Conservation (phyloP, 2,888 invertebrate species). For the Neoscelio sp. region DNA sequence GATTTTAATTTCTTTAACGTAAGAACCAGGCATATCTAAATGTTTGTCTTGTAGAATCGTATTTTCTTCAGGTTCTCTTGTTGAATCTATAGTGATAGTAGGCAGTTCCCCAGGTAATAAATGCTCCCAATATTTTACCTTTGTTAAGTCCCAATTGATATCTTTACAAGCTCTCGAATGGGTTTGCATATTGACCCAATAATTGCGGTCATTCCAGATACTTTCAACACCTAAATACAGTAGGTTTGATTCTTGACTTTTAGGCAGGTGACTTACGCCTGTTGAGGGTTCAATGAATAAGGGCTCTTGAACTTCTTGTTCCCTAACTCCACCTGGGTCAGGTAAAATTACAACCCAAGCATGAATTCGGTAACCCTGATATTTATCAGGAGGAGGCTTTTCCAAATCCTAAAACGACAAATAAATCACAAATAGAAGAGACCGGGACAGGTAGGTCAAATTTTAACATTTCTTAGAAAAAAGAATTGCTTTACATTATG, state of each 20-base stretch:
- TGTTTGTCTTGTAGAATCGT: slow-evolving; percentile 85
- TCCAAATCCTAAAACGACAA: slow-evolving; percentile 85
- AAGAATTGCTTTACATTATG: no score
- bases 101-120: slow-evolving; percentile 89
- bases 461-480: no score
- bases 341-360: slow-evolving; percentile 92
- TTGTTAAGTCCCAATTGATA: slow-evolving; percentile 87
- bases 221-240: slow-evolving; percentile 92
- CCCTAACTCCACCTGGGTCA: slow-evolving; percentile 82
- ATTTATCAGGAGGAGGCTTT: slow-evolving; percentile 86
- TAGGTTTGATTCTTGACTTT: slow-evolving; percentile 85
- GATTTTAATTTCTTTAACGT: slow-evolving; percentile 89
- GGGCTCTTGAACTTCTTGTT: slow-evolving; percentile 85
- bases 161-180: slow-evolving; percentile 83
- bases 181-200: slow-evolving; percentile 89
- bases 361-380: slow-evolving; percentile 89
- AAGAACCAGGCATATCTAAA: slow-evolving; percentile 90
- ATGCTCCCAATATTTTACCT: slow-evolving; percentile 88
- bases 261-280: slow-evolving; percentile 83
- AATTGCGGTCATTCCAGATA: slow-evolving; percentile 94
- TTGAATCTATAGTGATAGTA: slow-evolving; percentile 82
- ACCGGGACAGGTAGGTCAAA: no score
- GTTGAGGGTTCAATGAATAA: slow-evolving; percentile 95
- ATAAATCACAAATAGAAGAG: slow-evolving; percentile 6
- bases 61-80: slow-evolving; percentile 84